A percentile compares a stretch with the other conserved stretches of the same genome.
phyloP scores from a whole-genome alignment of 2,113 vertebrate genomes.

The Gadus chalcogrammus region DNA sequence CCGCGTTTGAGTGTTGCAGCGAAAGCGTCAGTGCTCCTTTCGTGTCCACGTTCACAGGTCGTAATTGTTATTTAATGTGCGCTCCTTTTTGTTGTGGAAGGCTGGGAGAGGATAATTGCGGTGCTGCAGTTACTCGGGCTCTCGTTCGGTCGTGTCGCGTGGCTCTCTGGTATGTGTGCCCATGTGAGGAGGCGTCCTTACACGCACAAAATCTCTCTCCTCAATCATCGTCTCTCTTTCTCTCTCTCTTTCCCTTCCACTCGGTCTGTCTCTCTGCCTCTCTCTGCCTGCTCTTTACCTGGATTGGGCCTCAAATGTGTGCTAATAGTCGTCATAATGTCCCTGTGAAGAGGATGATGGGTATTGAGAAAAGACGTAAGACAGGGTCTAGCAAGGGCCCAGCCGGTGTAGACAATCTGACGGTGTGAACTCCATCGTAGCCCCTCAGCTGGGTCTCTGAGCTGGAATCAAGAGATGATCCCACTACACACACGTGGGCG shows the following conservation, averaged over 20 bases:
- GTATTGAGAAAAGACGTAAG: too few relatives aligned
- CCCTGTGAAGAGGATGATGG: too few relatives aligned
- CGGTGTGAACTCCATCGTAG: neutral
- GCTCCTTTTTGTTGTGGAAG: constrained; percentile 65
- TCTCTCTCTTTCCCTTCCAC: too few relatives aligned
- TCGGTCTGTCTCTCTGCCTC: too few relatives aligned
- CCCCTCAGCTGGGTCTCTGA: constrained; percentile 7
- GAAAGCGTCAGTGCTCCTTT: constrained; percentile 40
- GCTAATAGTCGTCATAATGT: too few relatives aligned
- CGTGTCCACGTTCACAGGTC: constrained; percentile 47
- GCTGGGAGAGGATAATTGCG: constrained; percentile 74
- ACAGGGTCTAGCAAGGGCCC: too few relatives aligned
- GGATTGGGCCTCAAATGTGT: too few relatives aligned
- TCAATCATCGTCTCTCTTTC: too few relatives aligned
- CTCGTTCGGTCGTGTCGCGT: constrained; percentile 37
- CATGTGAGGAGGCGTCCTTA: too few relatives aligned
- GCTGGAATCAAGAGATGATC: constrained; percentile 26
- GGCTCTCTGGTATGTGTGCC: neutral
- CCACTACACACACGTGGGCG: neutral
- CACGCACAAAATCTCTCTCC: too few relatives aligned
- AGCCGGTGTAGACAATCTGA: neutral
- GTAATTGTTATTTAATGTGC: constrained; percentile 68
- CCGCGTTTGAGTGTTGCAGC: constrained; percentile 28
- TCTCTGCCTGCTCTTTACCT: too few relatives aligned
- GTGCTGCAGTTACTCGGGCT: constrained; percentile 34